Evolutionary conservation across 2,888 invertebrate species (phyloP).

Genomic region (Morpho achilles): DNA sequence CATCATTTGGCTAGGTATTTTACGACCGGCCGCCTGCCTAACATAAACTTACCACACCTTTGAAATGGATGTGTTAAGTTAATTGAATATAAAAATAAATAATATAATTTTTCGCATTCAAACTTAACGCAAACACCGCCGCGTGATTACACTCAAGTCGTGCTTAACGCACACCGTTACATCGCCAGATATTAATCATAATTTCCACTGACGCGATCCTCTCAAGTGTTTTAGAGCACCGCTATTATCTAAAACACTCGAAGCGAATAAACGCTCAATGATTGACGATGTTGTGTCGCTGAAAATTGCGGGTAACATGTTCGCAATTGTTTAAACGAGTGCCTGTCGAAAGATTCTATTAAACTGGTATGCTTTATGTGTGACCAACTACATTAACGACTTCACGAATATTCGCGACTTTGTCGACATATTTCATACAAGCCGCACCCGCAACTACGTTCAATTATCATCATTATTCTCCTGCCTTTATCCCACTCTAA

Average conservation of each 20-base stretch:
- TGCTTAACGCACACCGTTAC: constrained; percentile 47
- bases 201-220: constrained; percentile 65
- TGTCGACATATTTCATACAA: neutral
- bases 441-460: neutral
- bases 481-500: no score
- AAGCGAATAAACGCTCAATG: constrained; percentile 36
- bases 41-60: no score
- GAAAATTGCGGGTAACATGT: constrained; percentile 32
- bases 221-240: constrained; percentile 68
- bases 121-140: neutral
- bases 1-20: no score
- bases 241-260: constrained; percentile 59
- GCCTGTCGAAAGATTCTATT: constrained; percentile 43
- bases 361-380: constrained; percentile 31
- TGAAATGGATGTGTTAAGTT: no score
- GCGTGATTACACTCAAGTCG: constrained; percentile 26
- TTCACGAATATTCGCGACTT: neutral
- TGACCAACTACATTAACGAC: constrained; percentile 11
- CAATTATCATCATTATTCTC: neutral
- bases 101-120: neutral
- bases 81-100: no score
- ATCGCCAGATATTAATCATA: constrained; percentile 72
- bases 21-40: no score
- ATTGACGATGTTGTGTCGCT: constrained; percentile 34
- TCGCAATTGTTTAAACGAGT: constrained; percentile 34